Conservation (phyloP, 2,888 invertebrate genomes). For the Leptinotarsa rubiginosa region DNA sequence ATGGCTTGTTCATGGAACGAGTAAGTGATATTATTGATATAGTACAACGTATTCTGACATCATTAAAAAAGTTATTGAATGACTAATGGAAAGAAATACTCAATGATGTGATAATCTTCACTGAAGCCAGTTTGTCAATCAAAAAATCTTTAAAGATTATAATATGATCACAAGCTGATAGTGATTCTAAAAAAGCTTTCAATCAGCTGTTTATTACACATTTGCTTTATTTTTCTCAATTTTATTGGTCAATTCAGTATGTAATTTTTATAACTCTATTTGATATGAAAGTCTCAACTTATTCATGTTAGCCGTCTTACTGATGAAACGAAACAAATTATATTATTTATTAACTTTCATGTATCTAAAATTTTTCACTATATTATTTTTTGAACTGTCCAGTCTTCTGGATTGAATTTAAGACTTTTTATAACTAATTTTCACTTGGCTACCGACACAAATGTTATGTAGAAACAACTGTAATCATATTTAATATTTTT, state of each 20-base stretch:
- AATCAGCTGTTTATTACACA: background rate
- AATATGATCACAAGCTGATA: background rate
- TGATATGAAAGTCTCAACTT: too few relatives aligned
- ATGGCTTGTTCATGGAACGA: too few relatives aligned
- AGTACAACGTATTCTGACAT: background rate
- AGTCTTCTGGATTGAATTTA: background rate
- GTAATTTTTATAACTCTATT: too few relatives aligned
- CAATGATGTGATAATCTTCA: background rate
- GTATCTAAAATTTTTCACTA: too few relatives aligned
- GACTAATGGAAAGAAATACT: too few relatives aligned
- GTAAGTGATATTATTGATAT: too few relatives aligned
- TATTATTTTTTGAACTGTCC: background rate
- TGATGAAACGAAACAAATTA: too few relatives aligned
- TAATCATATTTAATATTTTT: background rate
- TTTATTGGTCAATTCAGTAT: too few relatives aligned
- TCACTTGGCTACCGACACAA: background rate
- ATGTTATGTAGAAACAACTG: background rate
- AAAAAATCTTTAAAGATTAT: background rate
- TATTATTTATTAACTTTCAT: too few relatives aligned
- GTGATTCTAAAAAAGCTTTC: background rate
- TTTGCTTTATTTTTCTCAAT: background rate
- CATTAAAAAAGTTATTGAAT: background rate
- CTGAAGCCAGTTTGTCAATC: background rate
- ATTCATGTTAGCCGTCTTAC: too few relatives aligned
- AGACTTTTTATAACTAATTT: background rate